These are phyloP conservation scores for Scomberomorus guttatus DNA, from an alignment of 2,797 vertebrate species.

Conservation along the genomic window DNA sequence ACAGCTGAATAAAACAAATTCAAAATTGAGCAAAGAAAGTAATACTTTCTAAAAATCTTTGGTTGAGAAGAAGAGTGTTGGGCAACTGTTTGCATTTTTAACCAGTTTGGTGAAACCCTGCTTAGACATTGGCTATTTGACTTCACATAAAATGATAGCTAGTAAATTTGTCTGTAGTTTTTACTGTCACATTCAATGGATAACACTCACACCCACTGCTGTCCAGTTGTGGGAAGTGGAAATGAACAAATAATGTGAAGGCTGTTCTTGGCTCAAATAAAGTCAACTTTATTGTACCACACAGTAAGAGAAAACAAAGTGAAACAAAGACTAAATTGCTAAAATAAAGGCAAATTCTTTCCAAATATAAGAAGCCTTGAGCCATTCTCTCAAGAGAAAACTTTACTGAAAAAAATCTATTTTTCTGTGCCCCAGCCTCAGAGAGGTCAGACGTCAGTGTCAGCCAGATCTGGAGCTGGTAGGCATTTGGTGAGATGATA, in stretches of 20 bases:
- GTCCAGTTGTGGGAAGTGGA: background rate
- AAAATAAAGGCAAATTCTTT: background rate
- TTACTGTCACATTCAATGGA: background rate
- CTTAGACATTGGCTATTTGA: background rate
- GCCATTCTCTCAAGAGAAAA: background rate
- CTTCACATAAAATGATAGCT: background rate
- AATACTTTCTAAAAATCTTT: conserved; percentile 46
- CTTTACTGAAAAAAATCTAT: background rate
- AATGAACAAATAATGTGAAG: background rate
- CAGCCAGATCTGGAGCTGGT: background rate
- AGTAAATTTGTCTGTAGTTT: background rate
- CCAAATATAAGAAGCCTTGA: background rate
- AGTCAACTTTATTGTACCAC: background rate
- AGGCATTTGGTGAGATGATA: conserved; percentile 7
- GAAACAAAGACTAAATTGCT: background rate
- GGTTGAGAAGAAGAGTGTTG: conserved; percentile 9
- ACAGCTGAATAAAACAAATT: background rate
- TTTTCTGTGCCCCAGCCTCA: background rate
- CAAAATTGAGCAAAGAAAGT: background rate
- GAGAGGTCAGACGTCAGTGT: conserved; percentile 8
- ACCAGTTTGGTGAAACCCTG: background rate
- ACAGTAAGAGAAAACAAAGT: background rate
- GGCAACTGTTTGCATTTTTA: background rate
- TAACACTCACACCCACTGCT: background rate
- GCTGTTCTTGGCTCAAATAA: background rate